These are phyloP conservation scores for Onychomys leucogaster DNA, from an alignment of 2,797 vertebrate species.

Conservation along the genomic window DNA sequence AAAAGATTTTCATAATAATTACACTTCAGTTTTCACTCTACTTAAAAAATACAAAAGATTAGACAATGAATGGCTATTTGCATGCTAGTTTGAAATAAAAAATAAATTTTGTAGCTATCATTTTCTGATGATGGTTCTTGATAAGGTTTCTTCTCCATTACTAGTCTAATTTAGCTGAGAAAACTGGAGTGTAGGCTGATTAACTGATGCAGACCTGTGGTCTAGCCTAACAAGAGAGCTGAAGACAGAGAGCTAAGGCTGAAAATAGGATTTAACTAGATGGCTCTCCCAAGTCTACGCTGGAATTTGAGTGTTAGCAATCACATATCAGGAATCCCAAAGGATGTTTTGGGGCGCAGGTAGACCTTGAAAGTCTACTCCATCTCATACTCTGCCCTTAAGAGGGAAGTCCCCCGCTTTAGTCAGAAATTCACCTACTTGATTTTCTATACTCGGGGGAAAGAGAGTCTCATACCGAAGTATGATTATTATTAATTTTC, in stretches of 20 bases:
- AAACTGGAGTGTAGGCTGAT: not conserved
- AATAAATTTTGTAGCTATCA: not conserved
- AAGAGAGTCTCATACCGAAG: conserved; percentile 54
- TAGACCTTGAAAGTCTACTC: not conserved
- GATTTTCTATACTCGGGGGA: conserved; percentile 64
- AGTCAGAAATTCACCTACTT: conserved; percentile 45
- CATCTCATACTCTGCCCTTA: not conserved
- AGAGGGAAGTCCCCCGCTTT: not conserved
- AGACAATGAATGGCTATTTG: not conserved
- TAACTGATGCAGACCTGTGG: not conserved
- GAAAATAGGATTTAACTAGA: not conserved
- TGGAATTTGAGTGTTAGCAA: conserved; percentile 2
- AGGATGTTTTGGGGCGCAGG: not conserved
- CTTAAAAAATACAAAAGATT: not conserved
- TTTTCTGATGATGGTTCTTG: not conserved
- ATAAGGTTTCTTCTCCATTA: not conserved
- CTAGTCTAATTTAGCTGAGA: not conserved
- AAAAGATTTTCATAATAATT: too few relatives aligned
- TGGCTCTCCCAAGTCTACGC: not conserved
- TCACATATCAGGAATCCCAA: not conserved
- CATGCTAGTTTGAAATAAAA: conserved; percentile 22
- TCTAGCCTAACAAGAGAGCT: not conserved
- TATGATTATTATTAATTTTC: conserved; percentile 66
- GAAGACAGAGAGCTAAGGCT: not conserved
- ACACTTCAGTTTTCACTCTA: conserved; percentile 25